Evolutionary conservation across 2,797 vertebrate genomes (phyloP), one percentile per base, ranked within the genome.

Genomic region (Malacoctenus gilli): DNA sequence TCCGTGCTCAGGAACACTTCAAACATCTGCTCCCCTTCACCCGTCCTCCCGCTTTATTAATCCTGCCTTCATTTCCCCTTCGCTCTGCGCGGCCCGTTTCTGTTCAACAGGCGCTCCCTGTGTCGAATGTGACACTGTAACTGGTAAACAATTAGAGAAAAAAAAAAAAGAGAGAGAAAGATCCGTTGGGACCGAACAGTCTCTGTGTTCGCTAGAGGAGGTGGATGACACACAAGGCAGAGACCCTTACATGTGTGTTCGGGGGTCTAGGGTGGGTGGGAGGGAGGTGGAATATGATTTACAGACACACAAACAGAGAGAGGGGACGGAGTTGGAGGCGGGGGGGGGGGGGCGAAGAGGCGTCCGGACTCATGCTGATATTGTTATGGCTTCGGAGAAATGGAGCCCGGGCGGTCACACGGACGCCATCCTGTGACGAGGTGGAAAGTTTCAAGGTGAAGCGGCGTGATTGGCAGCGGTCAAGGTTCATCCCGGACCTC

Each of bases 391-490:
- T 44, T 35, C 50, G 39, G 30, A 36, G 35, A 36, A 48, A 54
- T 21, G 9, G 50, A 47, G 41, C 43, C 36, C 16, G 32, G n/a
- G 31, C 23, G 15, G 21, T 61, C 42, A 44, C 62, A 41, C 47
- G 62, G 28, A 32, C 16, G 34, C 15, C 38, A 38, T 41, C 31
- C 39, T 11, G 8, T 25, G 32, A 55, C 11, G 15, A 35, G 31
- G 53, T 14, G 51, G 38, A 62, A 67, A 23, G 22, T 50, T 54
- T 61, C 34, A 44, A 32, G 34, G 25, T 36, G 57, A 59, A 35
- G 41, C 41, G 36, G 50, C 3, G 22, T 21, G 25, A 68, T 46
- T 16, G 22, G 8, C 21, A 4, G 5, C 9, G 15, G 14, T 20
- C 7, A 10, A 28, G 42, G 19, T 46, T 5, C 10, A 35, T 3